These are phyloP conservation scores for Protosalanx chinensis DNA, from an alignment of 2,797 vertebrate genomes.

Conservation along the genomic window DNA sequence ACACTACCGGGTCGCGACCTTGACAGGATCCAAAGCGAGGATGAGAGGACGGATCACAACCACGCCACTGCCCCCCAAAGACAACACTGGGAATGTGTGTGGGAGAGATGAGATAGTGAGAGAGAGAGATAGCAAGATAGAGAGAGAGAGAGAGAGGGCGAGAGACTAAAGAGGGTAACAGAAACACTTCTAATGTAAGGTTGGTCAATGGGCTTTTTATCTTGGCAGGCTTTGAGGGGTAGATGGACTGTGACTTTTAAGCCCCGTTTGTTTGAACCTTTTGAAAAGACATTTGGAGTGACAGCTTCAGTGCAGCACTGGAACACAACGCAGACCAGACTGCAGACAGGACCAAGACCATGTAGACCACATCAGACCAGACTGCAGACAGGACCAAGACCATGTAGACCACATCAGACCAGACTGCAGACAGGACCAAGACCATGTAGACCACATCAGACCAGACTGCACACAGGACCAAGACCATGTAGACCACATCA, in stretches of 20 bases:
- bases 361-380: conserved; percentile 23
- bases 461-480: neutral
- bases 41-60: conserved; percentile 65
- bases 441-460: neutral
- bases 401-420: neutral
- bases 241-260: conserved; percentile 75
- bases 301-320: conserved; percentile 67
- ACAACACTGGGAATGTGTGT: conserved; percentile 64
- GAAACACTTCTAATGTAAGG: conserved; percentile 70
- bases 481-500: neutral
- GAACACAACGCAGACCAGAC: conserved; percentile 40
- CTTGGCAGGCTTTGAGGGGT: conserved; percentile 68
- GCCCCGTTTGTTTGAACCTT: conserved; percentile 67
- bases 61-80: conserved; percentile 67
- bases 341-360: neutral
- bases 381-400: neutral
- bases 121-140: conserved; percentile 29
- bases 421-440: neutral
- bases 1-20: conserved; percentile 77
- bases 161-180: conserved; percentile 49
- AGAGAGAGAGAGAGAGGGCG: conserved; percentile 39
- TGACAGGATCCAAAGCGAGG: conserved; percentile 65
- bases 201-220: conserved; percentile 72
- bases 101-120: conserved; percentile 35
- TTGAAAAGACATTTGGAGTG: conserved; percentile 74